A percentile compares a stretch with the other conserved stretches of the same genome.
phyloP scores from a whole-genome alignment of 2,797 vertebrate species.

The Epinephelus awoara region DNA sequence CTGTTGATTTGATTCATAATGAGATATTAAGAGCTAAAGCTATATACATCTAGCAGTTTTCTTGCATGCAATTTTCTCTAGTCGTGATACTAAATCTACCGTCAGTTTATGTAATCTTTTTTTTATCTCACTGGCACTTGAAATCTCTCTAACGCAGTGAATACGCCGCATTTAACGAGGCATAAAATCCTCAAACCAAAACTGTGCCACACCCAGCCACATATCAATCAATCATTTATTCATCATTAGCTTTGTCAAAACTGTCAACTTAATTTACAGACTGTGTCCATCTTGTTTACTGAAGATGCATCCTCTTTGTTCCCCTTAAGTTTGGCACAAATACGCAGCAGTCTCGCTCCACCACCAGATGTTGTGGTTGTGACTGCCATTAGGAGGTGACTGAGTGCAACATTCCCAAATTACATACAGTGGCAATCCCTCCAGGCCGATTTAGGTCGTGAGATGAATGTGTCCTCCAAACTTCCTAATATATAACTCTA shows the following conservation, averaged over 20 bases:
- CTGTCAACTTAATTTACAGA: not conserved
- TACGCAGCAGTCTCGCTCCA: slow-evolving; percentile 6
- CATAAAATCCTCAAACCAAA: not conserved
- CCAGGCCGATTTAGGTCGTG: slow-evolving; percentile 12
- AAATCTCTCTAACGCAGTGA: not conserved
- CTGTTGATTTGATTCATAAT: not conserved
- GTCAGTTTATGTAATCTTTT: not conserved
- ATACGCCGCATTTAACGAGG: not conserved
- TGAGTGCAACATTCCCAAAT: slow-evolving; percentile 30
- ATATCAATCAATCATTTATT: slow-evolving; percentile 6
- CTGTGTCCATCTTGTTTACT: not conserved
- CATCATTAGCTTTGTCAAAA: not conserved
- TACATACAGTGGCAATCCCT: slow-evolving; percentile 29
- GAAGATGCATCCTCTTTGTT: not conserved
- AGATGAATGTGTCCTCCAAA: slow-evolving; percentile 54
- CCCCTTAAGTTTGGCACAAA: not conserved
- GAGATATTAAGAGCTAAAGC: not conserved
- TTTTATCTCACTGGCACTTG: too few relatives aligned
- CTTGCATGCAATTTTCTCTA: not conserved
- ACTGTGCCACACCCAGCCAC: not conserved
- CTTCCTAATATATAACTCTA: slow-evolving; percentile 36
- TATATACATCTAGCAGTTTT: not conserved
- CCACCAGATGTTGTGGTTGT: slow-evolving; percentile 13
- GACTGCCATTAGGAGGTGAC: slow-evolving; percentile 17
- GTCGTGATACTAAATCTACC: not conserved